Conservation (phyloP, 2,888 invertebrate species). For the Scaptomyza tumidula region DNA sequence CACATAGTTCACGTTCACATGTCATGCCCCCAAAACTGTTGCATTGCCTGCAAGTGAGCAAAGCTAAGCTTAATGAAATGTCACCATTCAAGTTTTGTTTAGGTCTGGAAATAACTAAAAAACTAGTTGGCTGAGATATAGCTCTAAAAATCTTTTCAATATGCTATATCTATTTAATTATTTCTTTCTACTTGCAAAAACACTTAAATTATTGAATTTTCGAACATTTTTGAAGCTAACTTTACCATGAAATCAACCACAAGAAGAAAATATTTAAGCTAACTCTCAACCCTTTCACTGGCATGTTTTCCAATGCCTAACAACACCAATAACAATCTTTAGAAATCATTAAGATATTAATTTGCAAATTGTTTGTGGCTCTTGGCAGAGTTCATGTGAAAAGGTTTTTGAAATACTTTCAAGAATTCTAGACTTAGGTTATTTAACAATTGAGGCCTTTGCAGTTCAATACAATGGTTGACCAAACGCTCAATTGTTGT, state of each 20-base stretch:
- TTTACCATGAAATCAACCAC: too few relatives aligned
- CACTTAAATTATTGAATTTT: too few relatives aligned
- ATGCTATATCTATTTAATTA: too few relatives aligned
- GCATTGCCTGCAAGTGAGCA: neutral
- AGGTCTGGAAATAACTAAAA: neutral
- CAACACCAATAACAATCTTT: neutral
- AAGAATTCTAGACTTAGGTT: constrained; percentile 5
- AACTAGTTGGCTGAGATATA: neutral
- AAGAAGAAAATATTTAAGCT: too few relatives aligned
- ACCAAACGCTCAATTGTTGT: constrained; percentile 38
- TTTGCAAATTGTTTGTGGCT: constrained; percentile 1
- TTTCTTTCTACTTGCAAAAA: too few relatives aligned
- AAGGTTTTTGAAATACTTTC: constrained; percentile 14
- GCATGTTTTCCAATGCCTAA: neutral
- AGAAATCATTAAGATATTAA: constrained; percentile 16
- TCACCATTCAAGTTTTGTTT: neutral
- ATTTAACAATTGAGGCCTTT: neutral
- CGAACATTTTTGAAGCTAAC: too few relatives aligned
- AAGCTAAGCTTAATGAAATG: constrained; percentile 5
- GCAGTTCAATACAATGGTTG: constrained; percentile 32
- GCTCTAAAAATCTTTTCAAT: too few relatives aligned
- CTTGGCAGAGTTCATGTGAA: constrained; percentile 7
- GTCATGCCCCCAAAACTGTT: neutral
- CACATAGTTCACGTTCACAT: constrained; percentile 22
- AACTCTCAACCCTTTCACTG: neutral